phyloP scores from a whole-genome alignment of 1,140 invertebrate species.

The Drosophila ercepeae region DNA sequence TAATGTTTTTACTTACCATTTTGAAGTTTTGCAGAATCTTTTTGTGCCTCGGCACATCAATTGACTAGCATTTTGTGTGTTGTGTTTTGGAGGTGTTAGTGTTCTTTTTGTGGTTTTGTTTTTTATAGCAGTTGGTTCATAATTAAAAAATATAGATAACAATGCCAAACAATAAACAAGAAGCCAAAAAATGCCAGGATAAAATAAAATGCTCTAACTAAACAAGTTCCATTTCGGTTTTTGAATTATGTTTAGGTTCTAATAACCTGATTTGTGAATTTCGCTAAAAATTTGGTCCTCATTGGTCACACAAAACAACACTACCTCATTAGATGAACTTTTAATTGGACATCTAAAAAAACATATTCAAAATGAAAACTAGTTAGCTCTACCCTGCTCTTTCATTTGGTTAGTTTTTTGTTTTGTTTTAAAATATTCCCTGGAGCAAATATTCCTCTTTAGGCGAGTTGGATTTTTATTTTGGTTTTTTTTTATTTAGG shows the following conservation, averaged over 20 bases:
- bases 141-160: slow-evolving; percentile 36
- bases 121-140: slow-evolving; percentile 33
- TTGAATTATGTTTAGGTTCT: slow-evolving; percentile 15
- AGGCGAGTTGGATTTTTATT: slow-evolving; percentile 6
- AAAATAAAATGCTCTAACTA: slow-evolving; percentile 25
- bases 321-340: slow-evolving; percentile 24
- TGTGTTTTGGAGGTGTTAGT: slow-evolving; percentile 26
- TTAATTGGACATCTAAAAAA: slow-evolving; percentile 28
- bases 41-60: slow-evolving; percentile 66
- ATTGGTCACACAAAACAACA: slow-evolving; percentile 65
- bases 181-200: slow-evolving; percentile 58
- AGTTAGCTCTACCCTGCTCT: slow-evolving; percentile 6
- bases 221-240: slow-evolving; percentile 22
- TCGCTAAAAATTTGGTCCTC: slow-evolving; percentile 72
- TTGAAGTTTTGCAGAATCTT: slow-evolving; percentile 40
- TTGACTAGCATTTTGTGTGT: slow-evolving; percentile 68
- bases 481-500: slow-evolving; percentile 13
- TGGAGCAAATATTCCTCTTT: slow-evolving; percentile 9
- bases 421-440: slow-evolving; percentile 5
- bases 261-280: slow-evolving; percentile 66
- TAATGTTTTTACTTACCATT: slow-evolving; percentile 48
- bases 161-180: slow-evolving; percentile 58
- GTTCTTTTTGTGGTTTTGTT: too few relatives aligned
- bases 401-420: background rate
- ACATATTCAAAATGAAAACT: slow-evolving; percentile 48